A percentile compares a stretch with the other conserved stretches of the same genome.
These are phyloP conservation scores for Cinara cedri DNA, from an alignment of 2,888 invertebrate species.

Conservation along the genomic window DNA sequence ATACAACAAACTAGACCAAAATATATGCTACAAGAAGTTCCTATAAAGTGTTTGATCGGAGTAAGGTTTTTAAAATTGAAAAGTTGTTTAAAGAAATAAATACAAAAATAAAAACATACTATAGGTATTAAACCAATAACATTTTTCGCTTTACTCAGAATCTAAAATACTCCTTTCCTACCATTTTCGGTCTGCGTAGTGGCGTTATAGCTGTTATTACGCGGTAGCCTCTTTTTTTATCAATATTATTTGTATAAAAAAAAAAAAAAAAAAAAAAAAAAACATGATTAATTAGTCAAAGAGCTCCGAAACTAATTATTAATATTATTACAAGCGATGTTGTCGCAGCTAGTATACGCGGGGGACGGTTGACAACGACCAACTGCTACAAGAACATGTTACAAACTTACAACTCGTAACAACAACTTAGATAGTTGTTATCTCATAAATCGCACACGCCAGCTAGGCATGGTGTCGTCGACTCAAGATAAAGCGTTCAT, in stretches of 20 bases:
- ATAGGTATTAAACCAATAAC: too few species aligned
- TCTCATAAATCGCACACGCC: constrained; percentile 1
- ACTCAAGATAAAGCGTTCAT: neutral
- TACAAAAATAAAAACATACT: too few species aligned
- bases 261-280: neutral
- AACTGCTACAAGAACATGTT: neutral
- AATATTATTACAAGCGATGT: constrained; percentile 20
- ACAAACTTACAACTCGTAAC: neutral
- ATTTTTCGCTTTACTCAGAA: too few species aligned
- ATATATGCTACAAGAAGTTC: too few species aligned
- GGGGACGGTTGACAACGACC: too few species aligned
- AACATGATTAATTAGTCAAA: constrained; percentile 24
- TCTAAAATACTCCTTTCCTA: too few species aligned
- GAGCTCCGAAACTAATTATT: neutral
- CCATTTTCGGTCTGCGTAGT: too few species aligned
- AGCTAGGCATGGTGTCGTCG: neutral
- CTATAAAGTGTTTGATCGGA: too few species aligned
- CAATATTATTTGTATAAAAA: neutral
- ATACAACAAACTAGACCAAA: too few species aligned
- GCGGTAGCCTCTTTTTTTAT: neutral
- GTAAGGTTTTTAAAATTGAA: too few species aligned
- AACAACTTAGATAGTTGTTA: neutral
- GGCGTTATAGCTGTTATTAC: neutral
- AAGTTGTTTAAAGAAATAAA: too few species aligned
- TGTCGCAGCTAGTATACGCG: neutral